phyloP scores from a whole-genome alignment of 1,140 invertebrate genomes.

The Dendroctonus valens region DNA sequence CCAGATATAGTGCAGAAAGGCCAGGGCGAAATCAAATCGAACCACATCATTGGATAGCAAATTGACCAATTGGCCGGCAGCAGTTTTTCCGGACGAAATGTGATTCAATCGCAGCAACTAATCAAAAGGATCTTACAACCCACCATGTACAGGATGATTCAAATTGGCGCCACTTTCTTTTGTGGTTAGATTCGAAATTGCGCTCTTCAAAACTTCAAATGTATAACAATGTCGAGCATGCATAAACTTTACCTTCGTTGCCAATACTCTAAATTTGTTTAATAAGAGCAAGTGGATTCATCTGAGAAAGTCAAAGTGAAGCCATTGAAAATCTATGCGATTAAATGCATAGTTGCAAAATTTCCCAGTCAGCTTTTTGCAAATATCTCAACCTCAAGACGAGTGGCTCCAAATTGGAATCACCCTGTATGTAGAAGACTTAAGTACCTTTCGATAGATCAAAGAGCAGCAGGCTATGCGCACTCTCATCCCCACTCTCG shows the following conservation, averaged over 20 bases:
- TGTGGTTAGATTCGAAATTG: too few relatives aligned
- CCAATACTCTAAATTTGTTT: too few relatives aligned
- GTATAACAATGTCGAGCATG: too few relatives aligned
- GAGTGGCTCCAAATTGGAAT: too few relatives aligned
- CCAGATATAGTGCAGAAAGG: constrained; percentile 55
- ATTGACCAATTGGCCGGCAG: constrained; percentile 80
- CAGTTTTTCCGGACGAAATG: constrained; percentile 50
- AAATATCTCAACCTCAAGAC: too few relatives aligned
- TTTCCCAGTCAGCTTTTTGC: neutral
- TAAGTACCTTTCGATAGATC: constrained; percentile 56
- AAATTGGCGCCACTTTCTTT: too few relatives aligned
- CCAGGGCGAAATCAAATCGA: constrained; percentile 57
- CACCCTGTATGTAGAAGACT: too few relatives aligned
- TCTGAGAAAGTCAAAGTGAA: too few relatives aligned
- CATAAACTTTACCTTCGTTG: too few relatives aligned
- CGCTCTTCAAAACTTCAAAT: too few relatives aligned
- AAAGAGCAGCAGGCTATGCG: constrained; percentile 56
- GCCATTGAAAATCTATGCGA: constrained; percentile 54
- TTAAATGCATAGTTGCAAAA: constrained; percentile 42
- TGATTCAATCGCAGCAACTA: constrained; percentile 42
- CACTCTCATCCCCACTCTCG: constrained; percentile 56
- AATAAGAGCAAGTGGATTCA: too few relatives aligned
- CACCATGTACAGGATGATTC: neutral
- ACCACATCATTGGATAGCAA: constrained; percentile 77
- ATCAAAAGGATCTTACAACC: neutral